Percentiles rank a stretch among this genome's conserved stretches.
Conservation (phyloP, 1,140 invertebrate genomes). For the Schmidtea mediterranea region DNA sequence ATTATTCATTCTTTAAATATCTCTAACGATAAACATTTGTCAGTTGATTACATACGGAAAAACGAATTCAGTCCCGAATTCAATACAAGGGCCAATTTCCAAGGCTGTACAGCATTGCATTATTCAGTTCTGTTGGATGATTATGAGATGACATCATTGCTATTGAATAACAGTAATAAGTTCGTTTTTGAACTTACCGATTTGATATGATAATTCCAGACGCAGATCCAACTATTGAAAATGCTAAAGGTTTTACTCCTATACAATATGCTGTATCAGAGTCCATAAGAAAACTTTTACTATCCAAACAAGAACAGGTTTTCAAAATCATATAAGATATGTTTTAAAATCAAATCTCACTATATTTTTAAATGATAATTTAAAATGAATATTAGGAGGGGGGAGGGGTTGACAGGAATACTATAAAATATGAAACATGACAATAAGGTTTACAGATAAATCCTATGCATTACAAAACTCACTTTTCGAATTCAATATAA, state of each 20-base stretch:
- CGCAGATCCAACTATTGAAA: conserved; percentile 34
- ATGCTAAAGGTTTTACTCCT: conserved; percentile 46
- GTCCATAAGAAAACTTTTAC: no score
- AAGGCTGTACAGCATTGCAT: conserved; percentile 59
- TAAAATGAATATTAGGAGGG: no score
- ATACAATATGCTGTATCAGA: conserved; percentile 37
- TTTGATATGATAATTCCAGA: conserved; percentile 22
- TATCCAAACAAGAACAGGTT: conserved; percentile 25
- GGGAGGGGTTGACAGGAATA: no score
- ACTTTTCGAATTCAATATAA: no score
- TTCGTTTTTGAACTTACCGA: background rate
- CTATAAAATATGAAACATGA: background rate
- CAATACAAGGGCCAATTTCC: conserved; percentile 31
- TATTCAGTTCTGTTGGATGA: conserved; percentile 55
- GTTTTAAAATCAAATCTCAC: no score
- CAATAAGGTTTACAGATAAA: no score
- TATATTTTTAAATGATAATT: no score
- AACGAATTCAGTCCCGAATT: background rate
- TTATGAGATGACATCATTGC: conserved; percentile 27
- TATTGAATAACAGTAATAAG: conserved; percentile 22
- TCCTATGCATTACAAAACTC: no score
- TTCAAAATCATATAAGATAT: no score
- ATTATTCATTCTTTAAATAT: no score
- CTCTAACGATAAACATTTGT: no score
- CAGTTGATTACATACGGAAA: background rate